Evolutionary conservation across 2,888 invertebrate genomes (phyloP), one percentile per base, ranked within the genome.

Genomic region (Schrankia costaestrigalis): DNA sequence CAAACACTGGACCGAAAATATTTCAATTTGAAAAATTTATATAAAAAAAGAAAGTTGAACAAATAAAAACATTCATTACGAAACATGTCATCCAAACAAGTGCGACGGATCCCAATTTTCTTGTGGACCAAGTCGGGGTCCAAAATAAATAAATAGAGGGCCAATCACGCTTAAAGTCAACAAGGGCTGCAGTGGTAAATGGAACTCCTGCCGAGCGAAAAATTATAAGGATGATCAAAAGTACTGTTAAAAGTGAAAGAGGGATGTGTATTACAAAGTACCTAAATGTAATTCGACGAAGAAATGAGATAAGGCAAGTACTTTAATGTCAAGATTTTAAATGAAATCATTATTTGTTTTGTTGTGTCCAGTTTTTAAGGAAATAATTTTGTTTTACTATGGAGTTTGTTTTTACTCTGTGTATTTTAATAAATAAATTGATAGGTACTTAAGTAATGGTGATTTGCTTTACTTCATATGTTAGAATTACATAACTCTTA

Each of bases 51-150:
- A 6, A 11, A 26, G 8, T 27, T 10, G 14, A 27, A 30, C 41
- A 56, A 58, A 56, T 56, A 58, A 39, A 55, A 58, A 53, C 38
- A 50, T 53, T 59, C 54, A 59, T 59, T 59, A 59, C 32, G 44
- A 45, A 59, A 56, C 43, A 48, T 49, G 43, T 52, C 50, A 40
- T 24, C 47, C 50, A 48, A 56, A 56, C 44, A 53, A 44, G 39
- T 35, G 31, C 31, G 41, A 39, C 34, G 46, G 45, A 25, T 44
- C 50, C 46, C 59, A 59, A 56, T 59, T 56, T 59, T 59, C 57
- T 59, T 51, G 48, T 37, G 49, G 59, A 43, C 46, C 27, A 38
- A 42, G 34, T 26, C 25, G 34, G 33, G 52, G 51, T 46, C 59
- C 53, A 54, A 51, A 58, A 51, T 58, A 58, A 57, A 57, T 45